Base-by-base conservation (phyloP, 2,113 vertebrate species). In the Phocoena phocoena region DNA sequence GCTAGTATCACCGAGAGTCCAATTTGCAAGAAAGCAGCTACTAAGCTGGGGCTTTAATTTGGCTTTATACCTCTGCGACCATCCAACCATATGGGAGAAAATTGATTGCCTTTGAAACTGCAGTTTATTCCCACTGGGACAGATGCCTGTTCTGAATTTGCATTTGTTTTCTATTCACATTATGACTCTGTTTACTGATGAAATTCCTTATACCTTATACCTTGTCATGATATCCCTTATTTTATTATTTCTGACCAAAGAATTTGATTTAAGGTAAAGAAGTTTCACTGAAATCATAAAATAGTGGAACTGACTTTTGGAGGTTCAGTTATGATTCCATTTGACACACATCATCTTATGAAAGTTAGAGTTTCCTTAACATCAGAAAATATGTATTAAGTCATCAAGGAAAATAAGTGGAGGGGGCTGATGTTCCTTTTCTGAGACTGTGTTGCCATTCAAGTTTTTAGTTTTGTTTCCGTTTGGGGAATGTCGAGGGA, bases 401-500 rank as follows among this genome's bases (percentile, higher is more conserved):
- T 28, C 71, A 55, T 60, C 23, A 77, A 92, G 65, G 41, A 47
- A 94, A 74, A 80, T 31, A 85, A 53, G 8, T 62, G 33, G 20
- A 55, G 1, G 13, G 11, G 15, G 8, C 18, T 81, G 23, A 31
- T 38, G 41, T 62, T 96, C n/a, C 8, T 25, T 88, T 95, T 88
- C 28, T 53, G 55, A 62, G 2, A 20, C 21, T n/a, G 15, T 94
- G 38, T 65, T 38, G 18, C 18, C 83, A 85, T 26, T 38, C 11
- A 55, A 67, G 9, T 53, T 91, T 88, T 88, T 76, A 70, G 15
- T 68, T 94, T 91, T 95, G 44, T 87, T 93, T 90, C 36, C 23
- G 84, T 20, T 41, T 90, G 26, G 53, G 31, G 13, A 60, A 31
- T 68, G 15, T 73, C 68, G 18, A 17, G n/a, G 5, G 17, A 68